Conservation (phyloP, 2,797 vertebrate genomes). For the Amphiprion clarkii region DNA sequence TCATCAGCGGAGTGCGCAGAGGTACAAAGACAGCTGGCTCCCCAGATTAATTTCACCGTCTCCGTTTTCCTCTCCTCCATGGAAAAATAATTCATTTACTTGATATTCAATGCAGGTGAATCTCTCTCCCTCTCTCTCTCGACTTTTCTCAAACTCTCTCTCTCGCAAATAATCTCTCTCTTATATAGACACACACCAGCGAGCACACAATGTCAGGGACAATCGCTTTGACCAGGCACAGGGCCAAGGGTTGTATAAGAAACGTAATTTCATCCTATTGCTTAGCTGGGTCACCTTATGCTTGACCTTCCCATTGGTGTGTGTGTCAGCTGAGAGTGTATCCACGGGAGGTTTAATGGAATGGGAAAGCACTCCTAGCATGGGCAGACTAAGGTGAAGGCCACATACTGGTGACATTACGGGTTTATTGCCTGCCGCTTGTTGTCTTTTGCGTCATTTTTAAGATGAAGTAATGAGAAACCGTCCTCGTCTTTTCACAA, state of each 20-base stretch:
- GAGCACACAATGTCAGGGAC: slow-evolving; percentile 72
- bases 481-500: no score
- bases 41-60: slow-evolving; percentile 72
- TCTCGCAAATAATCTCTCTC: slow-evolving; percentile 21
- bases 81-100: slow-evolving; percentile 71
- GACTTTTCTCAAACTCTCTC: slow-evolving; percentile 44
- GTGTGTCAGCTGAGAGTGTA: slow-evolving; percentile 35
- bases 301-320: slow-evolving; percentile 63
- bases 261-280: slow-evolving; percentile 76
- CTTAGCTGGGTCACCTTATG: slow-evolving; percentile 76
- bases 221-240: slow-evolving; percentile 76
- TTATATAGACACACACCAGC: slow-evolving; percentile 39
- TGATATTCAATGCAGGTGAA: slow-evolving; percentile 69
- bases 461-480: no score
- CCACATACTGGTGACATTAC: slow-evolving; percentile 30
- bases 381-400: slow-evolving; percentile 16
- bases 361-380: slow-evolving; percentile 36
- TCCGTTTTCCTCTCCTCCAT: slow-evolving; percentile 55
- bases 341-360: slow-evolving; percentile 46
- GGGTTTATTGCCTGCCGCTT: slow-evolving; percentile 3
- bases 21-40: slow-evolving; percentile 76
- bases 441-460: neutral
- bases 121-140: slow-evolving; percentile 28
- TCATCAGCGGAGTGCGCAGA: slow-evolving; percentile 71
- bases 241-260: slow-evolving; percentile 73